A percentile compares a stretch with the other conserved stretches of the same genome.
These are phyloP conservation scores for Aurelia aurita DNA, from an alignment of 30 jellyfish, hydroid and myxozoan genomes.

Conservation along the genomic window DNA sequence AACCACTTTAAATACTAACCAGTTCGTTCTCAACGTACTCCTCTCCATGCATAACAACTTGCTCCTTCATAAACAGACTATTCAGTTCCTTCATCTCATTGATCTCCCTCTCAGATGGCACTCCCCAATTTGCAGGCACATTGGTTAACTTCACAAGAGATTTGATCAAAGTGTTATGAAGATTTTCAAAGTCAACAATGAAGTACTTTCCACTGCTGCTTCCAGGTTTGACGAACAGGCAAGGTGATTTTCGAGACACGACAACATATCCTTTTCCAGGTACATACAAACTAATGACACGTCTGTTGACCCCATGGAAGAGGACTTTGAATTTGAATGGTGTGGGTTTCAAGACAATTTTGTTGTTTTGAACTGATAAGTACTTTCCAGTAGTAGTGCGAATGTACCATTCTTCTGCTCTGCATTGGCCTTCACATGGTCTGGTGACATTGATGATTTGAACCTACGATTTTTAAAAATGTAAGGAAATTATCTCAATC, in stretches of 20 bases:
- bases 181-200: slow-evolving; percentile 49
- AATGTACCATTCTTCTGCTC: slow-evolving; percentile 67
- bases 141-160: slow-evolving; percentile 49
- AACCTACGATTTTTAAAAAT: not conserved
- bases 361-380: slow-evolving; percentile 46
- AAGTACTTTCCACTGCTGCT: slow-evolving; percentile 45
- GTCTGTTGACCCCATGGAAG: slow-evolving; percentile 67
- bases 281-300: slow-evolving; percentile 63
- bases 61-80: slow-evolving; percentile 50
- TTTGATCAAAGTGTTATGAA: slow-evolving; percentile 42
- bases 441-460: slow-evolving; percentile 60
- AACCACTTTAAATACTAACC: slow-evolving; percentile 11
- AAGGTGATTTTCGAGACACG: slow-evolving; percentile 67
- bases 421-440: slow-evolving; percentile 70
- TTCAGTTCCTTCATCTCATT: slow-evolving; percentile 39
- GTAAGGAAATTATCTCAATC: too few species aligned
- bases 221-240: slow-evolving; percentile 27
- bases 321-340: slow-evolving; percentile 67
- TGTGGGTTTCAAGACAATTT: slow-evolving; percentile 29
- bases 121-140: slow-evolving; percentile 54
- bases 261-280: slow-evolving; percentile 65
- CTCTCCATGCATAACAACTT: slow-evolving; percentile 47
- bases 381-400: slow-evolving; percentile 45
- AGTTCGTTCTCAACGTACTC: slow-evolving; percentile 50
- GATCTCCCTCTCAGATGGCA: slow-evolving; percentile 37